Conservation (phyloP, 2,113 vertebrate species). For the Camelus bactrianus region DNA sequence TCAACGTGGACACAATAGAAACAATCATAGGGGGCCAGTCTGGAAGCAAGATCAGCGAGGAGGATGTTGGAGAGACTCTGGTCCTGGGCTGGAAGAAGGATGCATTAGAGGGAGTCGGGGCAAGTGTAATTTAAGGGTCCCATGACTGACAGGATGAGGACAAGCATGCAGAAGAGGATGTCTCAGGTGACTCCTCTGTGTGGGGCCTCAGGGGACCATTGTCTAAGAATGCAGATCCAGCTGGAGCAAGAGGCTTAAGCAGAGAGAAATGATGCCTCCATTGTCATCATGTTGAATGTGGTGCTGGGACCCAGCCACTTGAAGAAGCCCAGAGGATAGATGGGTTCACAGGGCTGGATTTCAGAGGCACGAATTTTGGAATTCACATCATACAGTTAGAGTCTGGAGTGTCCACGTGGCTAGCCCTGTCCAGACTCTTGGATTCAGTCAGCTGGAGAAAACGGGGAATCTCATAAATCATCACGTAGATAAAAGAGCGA, state of each 20-base stretch:
- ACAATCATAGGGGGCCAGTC: background rate
- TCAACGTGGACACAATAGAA: background rate
- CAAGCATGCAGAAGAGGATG: accelerated
- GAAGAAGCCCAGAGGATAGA: background rate
- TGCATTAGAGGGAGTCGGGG: background rate
- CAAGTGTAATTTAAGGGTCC: background rate
- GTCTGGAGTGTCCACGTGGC: background rate
- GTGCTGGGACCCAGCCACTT: background rate
- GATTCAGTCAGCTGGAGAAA: conserved; percentile 80
- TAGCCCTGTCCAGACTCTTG: background rate
- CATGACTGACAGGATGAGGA: background rate
- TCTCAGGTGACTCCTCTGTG: background rate
- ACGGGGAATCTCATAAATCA: conserved; percentile 82
- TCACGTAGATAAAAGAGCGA: conserved; percentile 84
- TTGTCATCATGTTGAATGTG: background rate
- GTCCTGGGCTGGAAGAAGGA: background rate
- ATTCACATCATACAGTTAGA: conserved; percentile 62
- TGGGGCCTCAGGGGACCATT: background rate
- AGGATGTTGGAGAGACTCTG: background rate
- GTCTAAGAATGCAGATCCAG: background rate
- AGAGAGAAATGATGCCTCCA: background rate
- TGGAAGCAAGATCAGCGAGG: background rate
- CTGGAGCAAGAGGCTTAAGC: background rate
- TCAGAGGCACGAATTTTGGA: background rate
- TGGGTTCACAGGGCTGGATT: background rate